These are phyloP conservation scores for Eupithecia insigniata DNA, from an alignment of 2,888 invertebrate genomes.

Conservation along the genomic window DNA sequence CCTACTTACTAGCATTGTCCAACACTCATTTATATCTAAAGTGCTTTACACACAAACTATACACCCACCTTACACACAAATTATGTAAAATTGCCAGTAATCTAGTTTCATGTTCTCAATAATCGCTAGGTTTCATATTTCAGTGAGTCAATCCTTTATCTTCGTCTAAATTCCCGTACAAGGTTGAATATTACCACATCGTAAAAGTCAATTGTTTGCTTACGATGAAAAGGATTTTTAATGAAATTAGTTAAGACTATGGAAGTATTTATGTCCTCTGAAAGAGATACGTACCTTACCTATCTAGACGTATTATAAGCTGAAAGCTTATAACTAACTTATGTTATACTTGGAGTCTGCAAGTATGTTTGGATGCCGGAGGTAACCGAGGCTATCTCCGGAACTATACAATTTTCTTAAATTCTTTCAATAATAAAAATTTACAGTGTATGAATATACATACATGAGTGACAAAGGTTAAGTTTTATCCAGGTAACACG, in stretches of 20 bases:
- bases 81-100: conserved; percentile 38
- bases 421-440: no score
- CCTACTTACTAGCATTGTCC: background rate
- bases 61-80: conserved; percentile 26
- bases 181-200: conserved; percentile 17
- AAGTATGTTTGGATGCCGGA: no score
- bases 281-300: background rate
- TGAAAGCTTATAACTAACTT: background rate
- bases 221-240: background rate
- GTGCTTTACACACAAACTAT: background rate
- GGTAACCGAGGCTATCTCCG: no score
- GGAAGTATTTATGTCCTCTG: background rate
- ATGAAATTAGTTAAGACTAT: background rate
- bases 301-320: no score
- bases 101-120: conserved; percentile 45
- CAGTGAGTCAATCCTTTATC: conserved; percentile 51
- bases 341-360: no score
- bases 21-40: background rate
- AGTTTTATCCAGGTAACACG: no score
- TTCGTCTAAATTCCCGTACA: conserved; percentile 36
- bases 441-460: no score
- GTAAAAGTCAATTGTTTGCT: conserved; percentile 6
- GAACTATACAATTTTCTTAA: no score
- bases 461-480: no score
- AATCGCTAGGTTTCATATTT: conserved; percentile 46